phyloP scores from a whole-genome alignment of 2,888 invertebrate genomes.

The Rotaria socialis region DNA sequence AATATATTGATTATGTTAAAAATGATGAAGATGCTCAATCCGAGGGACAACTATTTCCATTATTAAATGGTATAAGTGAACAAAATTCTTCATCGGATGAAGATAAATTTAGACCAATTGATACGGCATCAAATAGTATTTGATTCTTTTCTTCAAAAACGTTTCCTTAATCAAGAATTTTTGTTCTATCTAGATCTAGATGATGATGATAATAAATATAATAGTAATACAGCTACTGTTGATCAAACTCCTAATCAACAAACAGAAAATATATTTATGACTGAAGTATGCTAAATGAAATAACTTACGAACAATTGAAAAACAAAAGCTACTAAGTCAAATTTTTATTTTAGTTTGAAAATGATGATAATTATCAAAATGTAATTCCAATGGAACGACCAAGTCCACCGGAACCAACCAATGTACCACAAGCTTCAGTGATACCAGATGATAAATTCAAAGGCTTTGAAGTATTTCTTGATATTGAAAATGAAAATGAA shows the following conservation, averaged over 20 bases:
- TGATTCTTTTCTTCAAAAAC: not conserved
- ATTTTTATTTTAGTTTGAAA: not conserved
- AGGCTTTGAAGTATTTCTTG: constrained; percentile 51
- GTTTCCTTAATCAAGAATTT: too few relatives aligned
- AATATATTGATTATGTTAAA: constrained; percentile 10
- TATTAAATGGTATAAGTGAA: not conserved
- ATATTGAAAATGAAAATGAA: constrained; percentile 50
- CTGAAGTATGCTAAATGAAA: not conserved
- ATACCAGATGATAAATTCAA: not conserved
- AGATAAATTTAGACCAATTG: not conserved
- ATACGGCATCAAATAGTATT: not conserved
- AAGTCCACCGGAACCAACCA: not conserved
- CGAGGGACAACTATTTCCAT: not conserved
- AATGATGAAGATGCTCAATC: not conserved
- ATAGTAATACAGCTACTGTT: not conserved
- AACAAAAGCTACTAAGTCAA: too few relatives aligned
- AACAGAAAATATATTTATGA: constrained; percentile 25
- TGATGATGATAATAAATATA: not conserved
- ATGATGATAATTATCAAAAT: not conserved
- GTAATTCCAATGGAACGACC: not conserved
- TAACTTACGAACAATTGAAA: not conserved
- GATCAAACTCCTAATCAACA: not conserved
- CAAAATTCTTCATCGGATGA: not conserved
- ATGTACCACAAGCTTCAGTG: not conserved
- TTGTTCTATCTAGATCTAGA: too few relatives aligned